phyloP scores from a whole-genome alignment of 2,797 vertebrate species.

The Gambelia wislizenii region DNA sequence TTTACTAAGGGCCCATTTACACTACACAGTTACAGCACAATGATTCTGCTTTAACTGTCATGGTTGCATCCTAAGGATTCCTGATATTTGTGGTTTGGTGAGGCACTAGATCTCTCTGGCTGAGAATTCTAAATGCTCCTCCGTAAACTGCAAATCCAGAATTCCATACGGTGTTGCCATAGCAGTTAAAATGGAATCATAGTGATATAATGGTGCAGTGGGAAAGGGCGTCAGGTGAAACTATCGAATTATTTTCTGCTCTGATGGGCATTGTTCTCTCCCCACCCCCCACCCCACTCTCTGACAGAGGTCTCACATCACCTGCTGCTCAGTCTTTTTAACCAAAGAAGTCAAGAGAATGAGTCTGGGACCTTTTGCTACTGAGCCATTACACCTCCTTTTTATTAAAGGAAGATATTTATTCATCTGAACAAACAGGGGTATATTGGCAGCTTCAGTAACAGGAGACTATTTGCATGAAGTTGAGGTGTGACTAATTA shows the following conservation, averaged over 20 bases:
- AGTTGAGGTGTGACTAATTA: background rate
- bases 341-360: no score
- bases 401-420: background rate
- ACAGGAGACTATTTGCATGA: background rate
- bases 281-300: accelerated
- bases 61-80: no score
- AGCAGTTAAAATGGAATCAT: no score
- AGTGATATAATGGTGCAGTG: background rate
- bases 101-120: no score
- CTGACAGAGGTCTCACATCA: background rate
- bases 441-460: background rate
- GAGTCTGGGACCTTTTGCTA: background rate
- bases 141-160: no score
- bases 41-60: no score
- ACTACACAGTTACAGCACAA: no score
- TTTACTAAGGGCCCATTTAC: no score
- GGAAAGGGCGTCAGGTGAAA: background rate
- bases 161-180: no score
- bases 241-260: background rate
- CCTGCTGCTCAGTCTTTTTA: background rate
- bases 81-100: no score
- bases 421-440: background rate
- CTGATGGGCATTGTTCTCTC: background rate
- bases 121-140: no score
- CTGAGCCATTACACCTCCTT: background rate